A percentile compares a stretch with the other conserved stretches of the same genome.
Conservation (phyloP, 1,140 invertebrate genomes). For the Papilio dardanus region DNA sequence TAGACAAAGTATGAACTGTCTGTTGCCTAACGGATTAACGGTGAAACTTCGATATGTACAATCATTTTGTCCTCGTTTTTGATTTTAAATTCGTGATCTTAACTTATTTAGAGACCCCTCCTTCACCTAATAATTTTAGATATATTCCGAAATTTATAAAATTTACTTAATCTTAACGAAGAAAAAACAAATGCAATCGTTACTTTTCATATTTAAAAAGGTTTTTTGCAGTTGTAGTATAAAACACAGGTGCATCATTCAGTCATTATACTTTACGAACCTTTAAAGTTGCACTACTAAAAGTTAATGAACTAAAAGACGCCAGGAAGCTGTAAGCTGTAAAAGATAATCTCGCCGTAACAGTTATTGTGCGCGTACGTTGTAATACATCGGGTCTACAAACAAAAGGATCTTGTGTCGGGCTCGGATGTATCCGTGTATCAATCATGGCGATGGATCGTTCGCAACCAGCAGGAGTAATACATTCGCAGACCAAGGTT, state of each 20-base stretch:
- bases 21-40: slow-evolving; percentile 61
- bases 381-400: neutral
- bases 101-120: neutral
- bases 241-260: slow-evolving; percentile 13
- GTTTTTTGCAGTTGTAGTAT: neutral
- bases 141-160: neutral
- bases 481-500: slow-evolving; percentile 43
- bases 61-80: slow-evolving; percentile 5
- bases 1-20: slow-evolving; percentile 77
- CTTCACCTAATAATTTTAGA: neutral
- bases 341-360: neutral
- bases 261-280: slow-evolving; percentile 28
- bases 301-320: slow-evolving; percentile 25
- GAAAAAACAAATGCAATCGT: neutral
- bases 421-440: slow-evolving; percentile 30
- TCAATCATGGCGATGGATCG: slow-evolving; percentile 48
- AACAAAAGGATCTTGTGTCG: slow-evolving; percentile 12
- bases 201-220: slow-evolving; percentile 1
- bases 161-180: neutral
- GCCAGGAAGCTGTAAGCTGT: slow-evolving; percentile 18
- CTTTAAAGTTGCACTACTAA: slow-evolving; percentile 21
- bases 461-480: slow-evolving; percentile 39
- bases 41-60: slow-evolving; percentile 50
- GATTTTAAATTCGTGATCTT: neutral
- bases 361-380: slow-evolving; percentile 11